Conservation (phyloP, 2,113 vertebrate species). For the Rhagologus leucostigma region DNA sequence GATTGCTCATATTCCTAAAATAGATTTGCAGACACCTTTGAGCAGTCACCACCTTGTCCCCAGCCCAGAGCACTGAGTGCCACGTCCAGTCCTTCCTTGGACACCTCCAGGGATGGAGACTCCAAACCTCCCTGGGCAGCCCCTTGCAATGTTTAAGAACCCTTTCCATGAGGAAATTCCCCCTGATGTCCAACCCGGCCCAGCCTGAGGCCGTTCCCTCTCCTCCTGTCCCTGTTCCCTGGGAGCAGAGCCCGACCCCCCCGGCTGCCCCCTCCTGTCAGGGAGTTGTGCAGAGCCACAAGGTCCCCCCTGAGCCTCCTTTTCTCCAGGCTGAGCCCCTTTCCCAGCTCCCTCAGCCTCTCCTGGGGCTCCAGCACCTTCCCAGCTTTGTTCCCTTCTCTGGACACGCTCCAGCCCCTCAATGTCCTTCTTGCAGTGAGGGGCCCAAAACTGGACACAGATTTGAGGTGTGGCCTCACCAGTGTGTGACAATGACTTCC, state of each 20-base stretch:
- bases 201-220: rapidly evolving
- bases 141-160: rapidly evolving
- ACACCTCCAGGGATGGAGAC: neutral
- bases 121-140: neutral
- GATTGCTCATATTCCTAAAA: neutral
- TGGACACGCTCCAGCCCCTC: rapidly evolving
- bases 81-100: rapidly evolving
- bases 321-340: neutral
- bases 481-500: neutral
- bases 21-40: neutral
- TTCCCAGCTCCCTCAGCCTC: neutral
- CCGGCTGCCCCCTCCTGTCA: neutral
- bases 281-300: neutral
- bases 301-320: neutral
- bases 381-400: rapidly evolving
- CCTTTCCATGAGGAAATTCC: neutral
- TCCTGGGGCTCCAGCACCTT: neutral
- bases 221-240: neutral
- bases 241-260: neutral
- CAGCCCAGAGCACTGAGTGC: neutral
- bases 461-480: neutral
- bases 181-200: rapidly evolving
- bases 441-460: neutral
- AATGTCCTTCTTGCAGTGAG: rapidly evolving
- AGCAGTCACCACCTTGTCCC: neutral